Conservation (phyloP, 2,797 vertebrate species). For the Nannoperca australis region DNA sequence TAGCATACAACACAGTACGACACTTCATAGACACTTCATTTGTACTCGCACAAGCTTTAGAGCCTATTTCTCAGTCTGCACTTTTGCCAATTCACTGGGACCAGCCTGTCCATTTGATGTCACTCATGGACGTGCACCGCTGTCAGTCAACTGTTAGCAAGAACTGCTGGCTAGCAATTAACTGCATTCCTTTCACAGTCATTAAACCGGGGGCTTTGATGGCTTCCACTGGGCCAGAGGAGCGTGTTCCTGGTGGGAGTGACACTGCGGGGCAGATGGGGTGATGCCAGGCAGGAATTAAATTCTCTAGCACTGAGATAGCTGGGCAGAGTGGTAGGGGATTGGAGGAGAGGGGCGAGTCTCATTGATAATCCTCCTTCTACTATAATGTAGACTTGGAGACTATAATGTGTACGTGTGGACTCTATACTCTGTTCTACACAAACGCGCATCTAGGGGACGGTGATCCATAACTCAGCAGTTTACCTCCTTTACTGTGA, state of each 20-base stretch:
- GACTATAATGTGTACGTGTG: too few species aligned
- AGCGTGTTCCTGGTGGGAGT: slow-evolving; percentile 29
- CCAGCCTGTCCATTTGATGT: background rate
- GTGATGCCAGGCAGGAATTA: slow-evolving; percentile 28
- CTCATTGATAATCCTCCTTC: slow-evolving; percentile 11
- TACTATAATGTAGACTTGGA: too few species aligned
- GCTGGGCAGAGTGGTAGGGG: background rate
- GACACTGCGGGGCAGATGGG: slow-evolving; percentile 11
- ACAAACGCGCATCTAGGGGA: background rate
- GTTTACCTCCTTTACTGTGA: slow-evolving; percentile 27
- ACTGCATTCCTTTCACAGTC: slow-evolving; percentile 53
- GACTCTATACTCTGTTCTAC: too few species aligned
- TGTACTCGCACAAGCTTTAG: background rate
- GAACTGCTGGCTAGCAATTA: slow-evolving; percentile 62
- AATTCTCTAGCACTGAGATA: slow-evolving; percentile 16
- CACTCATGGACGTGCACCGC: background rate
- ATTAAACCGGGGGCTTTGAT: slow-evolving; percentile 55
- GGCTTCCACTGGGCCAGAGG: slow-evolving; percentile 36
- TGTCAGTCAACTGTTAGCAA: slow-evolving; percentile 36
- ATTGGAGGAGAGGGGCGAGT: background rate
- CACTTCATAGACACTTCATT: background rate
- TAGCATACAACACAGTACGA: background rate
- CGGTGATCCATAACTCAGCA: slow-evolving; percentile 20
- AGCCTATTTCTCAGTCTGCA: background rate
- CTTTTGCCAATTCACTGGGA: background rate